Evolutionary conservation across 2,113 vertebrate genomes (phyloP), one percentile per base, ranked within the genome.

Genomic region (Clupea harengus): DNA sequence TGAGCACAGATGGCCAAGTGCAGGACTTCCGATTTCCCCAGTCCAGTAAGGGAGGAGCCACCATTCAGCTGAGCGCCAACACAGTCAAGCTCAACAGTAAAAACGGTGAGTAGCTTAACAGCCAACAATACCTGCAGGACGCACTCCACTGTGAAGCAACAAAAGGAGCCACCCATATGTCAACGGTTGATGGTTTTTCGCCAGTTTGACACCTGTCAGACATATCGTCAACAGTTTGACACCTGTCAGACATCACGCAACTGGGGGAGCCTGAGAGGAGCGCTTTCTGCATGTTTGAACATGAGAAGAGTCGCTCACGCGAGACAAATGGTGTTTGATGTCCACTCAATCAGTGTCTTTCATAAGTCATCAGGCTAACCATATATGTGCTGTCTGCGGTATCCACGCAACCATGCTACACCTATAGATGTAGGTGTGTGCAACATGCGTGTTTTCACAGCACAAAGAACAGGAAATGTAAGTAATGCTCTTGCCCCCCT

Each of bases 61-160:
- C 96, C 1, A 97, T 99, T 88, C 97, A 98, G 84, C 96, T 99
- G 18, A 99, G 98, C 9, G 96, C 98, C 84, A 98, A 97, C 93
- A 99, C 97, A 0, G 97, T 99, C 93, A 99, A 99, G 91, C 96
- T 98, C 90, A 99, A 99, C 95, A 99, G 98, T 92, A 97, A 97
- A 91, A 99, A 97, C 0, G 98, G 98, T 99, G 93, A 96, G 96
- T 91, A 50, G 52, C 18, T 17, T 17, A 3, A 60, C 54, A 60
- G 1, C 54, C 20, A 20, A 4, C 18, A 5, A 57, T 18, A 57
- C 52, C 15, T 47, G 46, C 46, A 7, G 2, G 18, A 5, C 17
- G 18, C 0, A 20, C 17, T 2, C 18, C 18, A 60, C 54, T 60
- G 15, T 4, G 54, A 18, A 5, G 4, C 22, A 60, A 45, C 54